A percentile compares a stretch with the other conserved stretches of the same genome.
Conservation (phyloP, 2,113 vertebrate species). For the Oplegnathus fasciatus region DNA sequence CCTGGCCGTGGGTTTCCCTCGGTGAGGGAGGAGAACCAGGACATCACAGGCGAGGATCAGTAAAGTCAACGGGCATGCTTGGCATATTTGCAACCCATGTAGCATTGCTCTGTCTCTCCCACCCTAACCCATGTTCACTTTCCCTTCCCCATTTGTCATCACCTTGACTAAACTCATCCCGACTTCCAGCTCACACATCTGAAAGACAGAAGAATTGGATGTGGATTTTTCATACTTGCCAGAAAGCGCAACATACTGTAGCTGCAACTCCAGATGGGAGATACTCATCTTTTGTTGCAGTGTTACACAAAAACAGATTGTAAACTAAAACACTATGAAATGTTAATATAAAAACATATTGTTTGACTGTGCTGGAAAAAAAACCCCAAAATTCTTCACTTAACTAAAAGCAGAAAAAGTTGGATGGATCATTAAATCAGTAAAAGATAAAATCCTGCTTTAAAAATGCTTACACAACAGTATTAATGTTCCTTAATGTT, state of each 20-base stretch:
- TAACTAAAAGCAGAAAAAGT: neutral
- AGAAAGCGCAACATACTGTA: conserved; percentile 38
- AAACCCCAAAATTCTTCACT: neutral
- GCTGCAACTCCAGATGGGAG: conserved; percentile 52
- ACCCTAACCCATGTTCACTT: conserved; percentile 26
- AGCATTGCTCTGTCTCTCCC: conserved; percentile 46
- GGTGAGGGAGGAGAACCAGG: conserved; percentile 12
- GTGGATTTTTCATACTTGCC: conserved; percentile 43
- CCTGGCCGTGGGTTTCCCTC: conserved; percentile 36
- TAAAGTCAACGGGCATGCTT: conserved; percentile 59
- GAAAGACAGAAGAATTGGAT: conserved; percentile 59
- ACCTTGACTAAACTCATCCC: conserved; percentile 67
- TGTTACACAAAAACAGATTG: conserved; percentile 46
- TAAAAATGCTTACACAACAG: neutral
- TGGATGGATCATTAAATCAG: neutral
- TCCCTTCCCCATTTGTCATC: conserved; percentile 63
- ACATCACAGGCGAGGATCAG: conserved; percentile 63
- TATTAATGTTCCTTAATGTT: neutral
- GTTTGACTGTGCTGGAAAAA: conserved; percentile 2
- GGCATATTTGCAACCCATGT: conserved; percentile 76
- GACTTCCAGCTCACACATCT: conserved; percentile 61
- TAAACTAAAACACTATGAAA: conserved; percentile 19
- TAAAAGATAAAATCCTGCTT: neutral
- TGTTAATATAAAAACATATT: neutral
- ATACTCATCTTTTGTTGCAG: conserved; percentile 29